Evolutionary conservation across 23 tunicate species (phyloP).

Genomic region (Clavelina lepadiformis): DNA sequence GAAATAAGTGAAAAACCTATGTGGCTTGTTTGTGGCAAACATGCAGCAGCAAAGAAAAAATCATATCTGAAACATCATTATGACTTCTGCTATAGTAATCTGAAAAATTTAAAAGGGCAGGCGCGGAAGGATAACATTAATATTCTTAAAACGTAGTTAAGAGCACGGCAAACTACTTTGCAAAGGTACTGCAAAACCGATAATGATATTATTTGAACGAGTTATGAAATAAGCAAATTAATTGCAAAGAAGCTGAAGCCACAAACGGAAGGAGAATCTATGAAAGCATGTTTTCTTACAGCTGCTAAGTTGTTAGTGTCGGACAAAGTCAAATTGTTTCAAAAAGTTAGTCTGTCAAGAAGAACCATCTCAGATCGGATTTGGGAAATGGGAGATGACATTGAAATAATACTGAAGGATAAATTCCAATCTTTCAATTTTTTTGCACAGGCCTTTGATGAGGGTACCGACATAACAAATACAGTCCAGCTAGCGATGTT

Average conservation of each 20-base stretch:
- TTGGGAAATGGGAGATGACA: slow-evolving; percentile 63
- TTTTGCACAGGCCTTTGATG: slow-evolving; percentile 48
- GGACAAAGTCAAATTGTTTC: slow-evolving; percentile 46
- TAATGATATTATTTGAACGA: slow-evolving; percentile 27
- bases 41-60: slow-evolving; percentile 43
- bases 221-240: slow-evolving; percentile 39
- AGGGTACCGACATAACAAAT: slow-evolving; percentile 42
- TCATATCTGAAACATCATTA: slow-evolving; percentile 23
- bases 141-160: slow-evolving; percentile 20
- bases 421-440: slow-evolving; percentile 26
- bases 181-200: slow-evolving; percentile 29
- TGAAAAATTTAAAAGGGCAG: slow-evolving; percentile 27
- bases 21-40: slow-evolving; percentile 30
- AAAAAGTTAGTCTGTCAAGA: slow-evolving; percentile 60
- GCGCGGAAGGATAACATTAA: slow-evolving; percentile 31
- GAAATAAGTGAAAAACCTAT: slow-evolving; percentile 26
- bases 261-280: slow-evolving; percentile 34
- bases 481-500: slow-evolving; percentile 57
- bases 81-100: slow-evolving; percentile 33
- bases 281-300: slow-evolving; percentile 32
- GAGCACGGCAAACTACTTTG: slow-evolving; percentile 41
- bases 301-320: slow-evolving; percentile 48
- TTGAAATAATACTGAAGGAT: slow-evolving; percentile 51
- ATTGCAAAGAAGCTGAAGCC: slow-evolving; percentile 57
- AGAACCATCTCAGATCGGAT: slow-evolving; percentile 64